Evolutionary conservation across 2,888 invertebrate species (phyloP).

Genomic region (Cerastis leucographa): DNA sequence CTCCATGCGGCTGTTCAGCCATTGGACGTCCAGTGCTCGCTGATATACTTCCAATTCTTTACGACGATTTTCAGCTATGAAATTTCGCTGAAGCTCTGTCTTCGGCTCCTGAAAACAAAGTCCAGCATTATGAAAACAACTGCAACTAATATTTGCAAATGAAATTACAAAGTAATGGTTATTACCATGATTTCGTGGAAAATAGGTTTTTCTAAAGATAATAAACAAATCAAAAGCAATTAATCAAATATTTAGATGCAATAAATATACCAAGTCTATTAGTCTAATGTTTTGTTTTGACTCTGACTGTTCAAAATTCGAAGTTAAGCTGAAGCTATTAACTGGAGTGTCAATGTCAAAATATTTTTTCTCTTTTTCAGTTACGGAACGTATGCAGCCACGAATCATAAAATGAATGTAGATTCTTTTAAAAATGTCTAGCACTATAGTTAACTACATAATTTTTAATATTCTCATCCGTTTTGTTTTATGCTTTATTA

Average conservation of each 20-base stretch:
- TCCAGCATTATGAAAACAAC: background rate
- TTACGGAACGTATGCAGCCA: background rate
- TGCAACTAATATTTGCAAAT: background rate
- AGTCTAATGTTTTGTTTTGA: no score
- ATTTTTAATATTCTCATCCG: accelerated
- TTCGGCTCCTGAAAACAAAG: conserved; percentile 76
- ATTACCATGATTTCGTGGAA: conserved; percentile 20
- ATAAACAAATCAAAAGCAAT: conserved; percentile 1
- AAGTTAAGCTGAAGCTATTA: background rate
- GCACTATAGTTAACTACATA: no score
- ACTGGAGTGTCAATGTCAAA: conserved; percentile 25
- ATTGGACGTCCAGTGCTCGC: conserved; percentile 82
- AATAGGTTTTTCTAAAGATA: background rate
- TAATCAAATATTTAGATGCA: background rate
- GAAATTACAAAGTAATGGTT: background rate
- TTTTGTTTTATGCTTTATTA: background rate
- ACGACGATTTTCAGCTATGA: conserved; percentile 73
- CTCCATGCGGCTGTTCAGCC: conserved; percentile 86
- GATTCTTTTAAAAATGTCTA: no score
- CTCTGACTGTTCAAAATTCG: conserved; percentile 29
- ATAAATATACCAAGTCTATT: no score
- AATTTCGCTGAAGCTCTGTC: conserved; percentile 83
- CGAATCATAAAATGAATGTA: background rate
- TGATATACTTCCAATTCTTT: conserved; percentile 80
- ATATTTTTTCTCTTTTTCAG: background rate